Evolutionary conservation across 2,797 vertebrate species (phyloP).

Genomic region (Nasua narica): DNA sequence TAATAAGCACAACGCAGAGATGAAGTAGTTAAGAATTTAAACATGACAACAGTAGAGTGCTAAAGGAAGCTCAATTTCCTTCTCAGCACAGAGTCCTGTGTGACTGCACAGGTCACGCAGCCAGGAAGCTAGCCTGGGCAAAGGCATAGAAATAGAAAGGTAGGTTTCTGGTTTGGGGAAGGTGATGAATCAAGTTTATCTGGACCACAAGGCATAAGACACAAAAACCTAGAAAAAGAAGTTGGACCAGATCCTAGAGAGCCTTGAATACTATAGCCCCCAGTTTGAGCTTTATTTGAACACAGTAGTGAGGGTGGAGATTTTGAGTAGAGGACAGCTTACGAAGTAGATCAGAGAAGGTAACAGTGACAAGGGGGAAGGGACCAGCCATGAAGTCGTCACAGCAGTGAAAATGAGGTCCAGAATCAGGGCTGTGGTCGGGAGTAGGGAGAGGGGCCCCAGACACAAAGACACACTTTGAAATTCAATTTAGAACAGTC

Average conservation of each 20-base stretch:
- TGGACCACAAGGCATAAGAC: background rate
- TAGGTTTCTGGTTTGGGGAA: background rate
- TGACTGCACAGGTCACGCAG: too few relatives aligned
- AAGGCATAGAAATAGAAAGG: background rate
- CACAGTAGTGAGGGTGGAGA: background rate
- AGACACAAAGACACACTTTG: slow-evolving; percentile 25
- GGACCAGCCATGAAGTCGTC: background rate
- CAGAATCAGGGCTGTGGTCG: background rate
- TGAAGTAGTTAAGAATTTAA: background rate
- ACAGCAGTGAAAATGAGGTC: background rate
- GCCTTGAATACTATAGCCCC: background rate
- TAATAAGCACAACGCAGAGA: background rate
- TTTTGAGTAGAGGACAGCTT: background rate
- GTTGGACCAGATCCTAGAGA: background rate
- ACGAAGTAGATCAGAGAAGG: background rate
- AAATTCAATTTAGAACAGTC: slow-evolving; percentile 51
- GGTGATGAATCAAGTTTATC: background rate
- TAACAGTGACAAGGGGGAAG: background rate
- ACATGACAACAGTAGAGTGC: background rate
- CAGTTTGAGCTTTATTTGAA: background rate
- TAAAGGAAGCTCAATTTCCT: background rate
- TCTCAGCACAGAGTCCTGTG: fast-evolving
- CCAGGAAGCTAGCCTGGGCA: background rate
- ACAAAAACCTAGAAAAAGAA: background rate
- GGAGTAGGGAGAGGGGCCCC: background rate